A percentile compares a stretch with the other conserved stretches of the same genome.
These are phyloP conservation scores for Ascaphus truei DNA, from an alignment of 2,113 vertebrate species.

Conservation along the genomic window DNA sequence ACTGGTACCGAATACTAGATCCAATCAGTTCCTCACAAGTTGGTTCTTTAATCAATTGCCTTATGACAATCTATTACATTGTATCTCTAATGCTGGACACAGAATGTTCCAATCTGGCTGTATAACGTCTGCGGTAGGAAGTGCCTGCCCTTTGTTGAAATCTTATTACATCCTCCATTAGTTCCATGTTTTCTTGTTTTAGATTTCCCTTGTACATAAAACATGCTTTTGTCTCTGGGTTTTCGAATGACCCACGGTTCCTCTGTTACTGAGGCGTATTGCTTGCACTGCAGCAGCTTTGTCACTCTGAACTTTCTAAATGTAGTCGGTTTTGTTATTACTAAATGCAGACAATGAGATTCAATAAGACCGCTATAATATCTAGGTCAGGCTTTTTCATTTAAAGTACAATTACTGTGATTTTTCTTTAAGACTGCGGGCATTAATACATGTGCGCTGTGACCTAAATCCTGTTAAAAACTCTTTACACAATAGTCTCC, in stretches of 20 bases:
- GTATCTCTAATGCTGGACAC: no score
- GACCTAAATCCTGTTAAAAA: no score
- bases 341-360: slow-evolving; percentile 6
- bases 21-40: neutral
- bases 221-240: neutral
- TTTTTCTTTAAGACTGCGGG: no score
- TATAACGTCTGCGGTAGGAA: neutral
- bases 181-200: neutral
- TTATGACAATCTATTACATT: neutral
- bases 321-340: neutral
- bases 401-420: neutral
- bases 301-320: neutral
- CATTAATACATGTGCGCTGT: no score
- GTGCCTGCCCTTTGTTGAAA: neutral
- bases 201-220: neutral
- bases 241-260: neutral
- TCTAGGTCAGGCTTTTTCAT: neutral
- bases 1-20: no score
- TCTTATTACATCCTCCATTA: neutral
- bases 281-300: neutral
- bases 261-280: neutral
- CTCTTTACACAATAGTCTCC: no score
- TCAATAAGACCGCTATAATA: neutral
- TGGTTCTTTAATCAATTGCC: neutral
- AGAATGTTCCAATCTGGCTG: neutral